phyloP scores from a whole-genome alignment of 2,888 invertebrate species.

The Tholera decimalis region DNA sequence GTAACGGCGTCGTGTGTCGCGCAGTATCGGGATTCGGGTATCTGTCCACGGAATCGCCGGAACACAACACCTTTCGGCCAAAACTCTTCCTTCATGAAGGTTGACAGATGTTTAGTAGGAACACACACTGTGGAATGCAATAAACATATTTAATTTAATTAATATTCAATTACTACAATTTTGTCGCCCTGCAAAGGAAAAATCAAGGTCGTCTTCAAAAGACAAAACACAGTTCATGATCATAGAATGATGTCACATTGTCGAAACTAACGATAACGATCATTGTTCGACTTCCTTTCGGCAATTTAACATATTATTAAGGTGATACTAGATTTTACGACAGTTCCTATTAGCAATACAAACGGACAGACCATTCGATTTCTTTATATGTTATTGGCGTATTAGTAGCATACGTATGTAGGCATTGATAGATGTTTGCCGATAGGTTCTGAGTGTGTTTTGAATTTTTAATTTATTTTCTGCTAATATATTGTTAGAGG shows the following conservation, averaged over 20 bases:
- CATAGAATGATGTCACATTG: constrained; percentile 44
- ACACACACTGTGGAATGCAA: too few species aligned
- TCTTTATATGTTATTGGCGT: constrained; percentile 37
- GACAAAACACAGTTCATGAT: constrained; percentile 1
- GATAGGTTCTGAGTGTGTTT: constrained; percentile 4
- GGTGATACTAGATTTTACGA: constrained; percentile 48
- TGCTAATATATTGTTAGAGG: background rate
- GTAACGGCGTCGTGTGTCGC: too few species aligned
- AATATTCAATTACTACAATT: constrained; percentile 4
- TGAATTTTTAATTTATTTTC: constrained; percentile 2
- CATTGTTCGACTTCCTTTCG: constrained; percentile 49
- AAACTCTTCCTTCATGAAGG: too few species aligned
- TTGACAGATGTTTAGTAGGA: too few species aligned
- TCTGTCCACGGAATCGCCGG: too few species aligned
- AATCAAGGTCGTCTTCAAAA: constrained; percentile 28
- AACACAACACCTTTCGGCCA: too few species aligned
- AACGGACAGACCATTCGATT: constrained; percentile 36
- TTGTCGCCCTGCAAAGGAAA: constrained; percentile 12
- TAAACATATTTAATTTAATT: too few species aligned
- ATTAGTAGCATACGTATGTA: background rate
- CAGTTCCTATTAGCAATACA: constrained; percentile 39
- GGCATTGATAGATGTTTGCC: constrained; percentile 27
- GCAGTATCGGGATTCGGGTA: too few species aligned
- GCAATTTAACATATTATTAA: constrained; percentile 50
- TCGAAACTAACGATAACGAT: constrained; percentile 27